These are phyloP conservation scores for Daboia siamensis DNA, from an alignment of 2,113 vertebrate species.

Conservation along the genomic window DNA sequence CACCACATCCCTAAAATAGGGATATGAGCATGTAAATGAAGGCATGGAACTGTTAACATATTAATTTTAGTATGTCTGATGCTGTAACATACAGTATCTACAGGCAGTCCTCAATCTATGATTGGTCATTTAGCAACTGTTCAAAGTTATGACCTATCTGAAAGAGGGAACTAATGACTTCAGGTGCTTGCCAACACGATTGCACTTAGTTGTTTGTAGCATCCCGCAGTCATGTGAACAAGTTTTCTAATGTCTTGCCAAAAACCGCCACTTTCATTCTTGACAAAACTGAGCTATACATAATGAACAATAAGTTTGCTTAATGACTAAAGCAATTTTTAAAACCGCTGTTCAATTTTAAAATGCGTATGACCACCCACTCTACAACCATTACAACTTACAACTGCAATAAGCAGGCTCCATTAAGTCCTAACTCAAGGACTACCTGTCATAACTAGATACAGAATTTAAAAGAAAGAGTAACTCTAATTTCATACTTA, in stretches of 20 bases:
- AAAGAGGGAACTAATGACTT: not conserved
- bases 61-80: not conserved
- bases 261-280: no score
- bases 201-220: not conserved
- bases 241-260: not conserved
- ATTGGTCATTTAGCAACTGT: not conserved
- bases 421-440: no score
- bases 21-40: not conserved
- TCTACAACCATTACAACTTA: no score
- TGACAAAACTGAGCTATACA: no score
- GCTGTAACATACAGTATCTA: not conserved
- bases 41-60: not conserved
- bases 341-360: no score
- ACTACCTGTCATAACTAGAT: not conserved
- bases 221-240: not conserved
- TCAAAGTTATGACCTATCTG: not conserved
- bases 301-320: no score
- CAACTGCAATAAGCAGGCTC: no score
- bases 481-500: not conserved
- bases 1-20: not conserved
- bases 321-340: no score
- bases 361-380: no score
- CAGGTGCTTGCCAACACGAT: not conserved
- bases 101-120: not conserved
- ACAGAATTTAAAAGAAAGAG: not conserved